Conservation (phyloP, 2,888 invertebrate species). For the Parnassius glacialis region DNA sequence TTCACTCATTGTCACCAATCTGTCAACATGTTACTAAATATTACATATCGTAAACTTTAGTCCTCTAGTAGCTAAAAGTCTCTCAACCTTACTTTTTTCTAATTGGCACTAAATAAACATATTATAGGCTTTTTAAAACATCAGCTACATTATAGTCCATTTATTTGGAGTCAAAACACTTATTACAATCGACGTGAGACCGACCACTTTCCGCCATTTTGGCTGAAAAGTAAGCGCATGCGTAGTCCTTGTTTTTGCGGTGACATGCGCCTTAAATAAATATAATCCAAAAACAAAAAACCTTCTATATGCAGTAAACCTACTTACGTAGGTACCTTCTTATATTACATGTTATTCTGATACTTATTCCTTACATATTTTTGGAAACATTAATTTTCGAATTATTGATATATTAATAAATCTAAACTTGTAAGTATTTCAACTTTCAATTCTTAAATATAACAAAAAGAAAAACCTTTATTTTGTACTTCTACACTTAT, state of each 20-base stretch:
- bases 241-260: conserved; percentile 35
- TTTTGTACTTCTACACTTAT: no score
- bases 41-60: conserved; percentile 1
- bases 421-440: not conserved
- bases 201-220: conserved; percentile 57
- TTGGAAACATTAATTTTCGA: not conserved
- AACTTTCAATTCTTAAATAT: not conserved
- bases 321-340: no score
- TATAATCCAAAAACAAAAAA: conserved; percentile 20
- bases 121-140: conserved; percentile 9
- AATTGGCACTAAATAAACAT: no score
- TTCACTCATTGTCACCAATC: conserved; percentile 48
- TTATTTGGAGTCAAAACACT: conserved; percentile 43
- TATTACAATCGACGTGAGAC: conserved; percentile 46
- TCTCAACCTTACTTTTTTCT: not conserved
- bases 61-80: not conserved
- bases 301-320: not conserved
- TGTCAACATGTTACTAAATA: conserved; percentile 50
- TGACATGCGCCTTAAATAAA: conserved; percentile 53
- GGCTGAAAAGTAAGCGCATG: conserved; percentile 46
- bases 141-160: conserved; percentile 27
- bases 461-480: not conserved
- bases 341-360: no score
- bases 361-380: not conserved
- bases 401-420: not conserved